Conservation (phyloP, 2,888 invertebrate genomes). For the Boloria euphrosyne region DNA sequence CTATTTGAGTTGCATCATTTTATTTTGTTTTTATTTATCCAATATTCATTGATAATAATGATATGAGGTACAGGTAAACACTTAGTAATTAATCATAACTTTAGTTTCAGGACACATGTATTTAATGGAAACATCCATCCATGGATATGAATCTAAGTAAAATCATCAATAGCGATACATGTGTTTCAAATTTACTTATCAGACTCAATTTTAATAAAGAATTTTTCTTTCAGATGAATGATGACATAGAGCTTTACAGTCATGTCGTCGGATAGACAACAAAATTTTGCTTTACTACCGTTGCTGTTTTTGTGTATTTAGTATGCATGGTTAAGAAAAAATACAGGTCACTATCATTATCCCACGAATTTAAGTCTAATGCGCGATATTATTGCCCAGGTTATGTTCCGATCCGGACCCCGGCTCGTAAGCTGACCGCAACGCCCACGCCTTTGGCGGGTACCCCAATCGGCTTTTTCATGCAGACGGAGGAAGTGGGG, state of each 20-base stretch:
- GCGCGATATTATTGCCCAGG: constrained; percentile 78
- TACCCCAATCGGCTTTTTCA: constrained; percentile 96
- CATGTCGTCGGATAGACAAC: constrained; percentile 70
- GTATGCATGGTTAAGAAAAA: constrained; percentile 20
- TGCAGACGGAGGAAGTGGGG: constrained; percentile 94
- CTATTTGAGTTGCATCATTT: constrained; percentile 35
- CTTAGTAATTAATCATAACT: constrained; percentile 71
- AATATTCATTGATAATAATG: constrained; percentile 23
- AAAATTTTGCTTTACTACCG: constrained; percentile 59
- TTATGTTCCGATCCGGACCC: constrained; percentile 98
- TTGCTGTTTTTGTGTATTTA: constrained; percentile 50
- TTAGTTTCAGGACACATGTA: constrained; percentile 81
- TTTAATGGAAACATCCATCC: constrained; percentile 60
- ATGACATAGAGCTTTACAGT: constrained; percentile 71
- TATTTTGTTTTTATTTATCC: constrained; percentile 37
- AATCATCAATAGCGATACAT: constrained; percentile 54
- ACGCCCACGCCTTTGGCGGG: constrained; percentile 98
- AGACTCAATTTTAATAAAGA: constrained; percentile 62
- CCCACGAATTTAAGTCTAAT: constrained; percentile 44
- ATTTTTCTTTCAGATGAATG: constrained; percentile 81
- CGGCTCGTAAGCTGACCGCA: constrained; percentile 97
- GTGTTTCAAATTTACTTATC: constrained; percentile 61
- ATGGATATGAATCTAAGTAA: constrained; percentile 53
- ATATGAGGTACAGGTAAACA: constrained; percentile 51
- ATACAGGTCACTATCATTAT: constrained; percentile 22